phyloP scores from a whole-genome alignment of 2,888 invertebrate genomes.

The Physocephala rufipes region DNA sequence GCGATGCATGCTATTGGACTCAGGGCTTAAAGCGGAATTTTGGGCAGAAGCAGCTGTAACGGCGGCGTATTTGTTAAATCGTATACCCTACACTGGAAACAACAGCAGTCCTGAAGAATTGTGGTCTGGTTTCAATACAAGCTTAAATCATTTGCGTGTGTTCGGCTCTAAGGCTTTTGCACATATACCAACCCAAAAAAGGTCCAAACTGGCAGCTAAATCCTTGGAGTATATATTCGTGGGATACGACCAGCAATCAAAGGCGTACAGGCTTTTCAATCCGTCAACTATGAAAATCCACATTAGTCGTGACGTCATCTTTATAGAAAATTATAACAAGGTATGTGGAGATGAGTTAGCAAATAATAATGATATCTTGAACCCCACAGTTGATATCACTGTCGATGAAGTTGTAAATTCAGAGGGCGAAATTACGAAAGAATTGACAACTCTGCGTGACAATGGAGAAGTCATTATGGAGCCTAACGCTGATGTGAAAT shows the following conservation, averaged over 20 bases:
- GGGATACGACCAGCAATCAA: neutral
- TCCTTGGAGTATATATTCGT: neutral
- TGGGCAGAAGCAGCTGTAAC: constrained; percentile 36
- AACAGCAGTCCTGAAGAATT: neutral
- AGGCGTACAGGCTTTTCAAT: neutral
- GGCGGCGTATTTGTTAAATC: constrained; percentile 33
- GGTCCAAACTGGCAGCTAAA: neutral
- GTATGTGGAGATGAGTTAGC: constrained; percentile 2
- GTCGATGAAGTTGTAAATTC: neutral
- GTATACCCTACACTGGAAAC: constrained; percentile 25
- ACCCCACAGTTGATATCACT: neutral
- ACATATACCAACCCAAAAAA: neutral
- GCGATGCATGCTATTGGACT: constrained; percentile 24
- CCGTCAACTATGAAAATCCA: neutral
- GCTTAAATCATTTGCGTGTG: neutral
- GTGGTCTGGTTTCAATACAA: neutral
- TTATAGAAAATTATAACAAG: constrained; percentile 4
- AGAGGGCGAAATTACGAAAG: neutral
- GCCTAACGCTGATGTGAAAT: too few relatives aligned
- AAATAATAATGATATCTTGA: neutral
- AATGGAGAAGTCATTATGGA: too few relatives aligned
- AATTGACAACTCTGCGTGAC: constrained; percentile 7
- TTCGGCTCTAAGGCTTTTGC: constrained; percentile 4
- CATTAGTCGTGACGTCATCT: constrained; percentile 5
- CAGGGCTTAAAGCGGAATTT: too few relatives aligned